Conservation (phyloP, 2,888 invertebrate species). For the Empis stercorea region DNA sequence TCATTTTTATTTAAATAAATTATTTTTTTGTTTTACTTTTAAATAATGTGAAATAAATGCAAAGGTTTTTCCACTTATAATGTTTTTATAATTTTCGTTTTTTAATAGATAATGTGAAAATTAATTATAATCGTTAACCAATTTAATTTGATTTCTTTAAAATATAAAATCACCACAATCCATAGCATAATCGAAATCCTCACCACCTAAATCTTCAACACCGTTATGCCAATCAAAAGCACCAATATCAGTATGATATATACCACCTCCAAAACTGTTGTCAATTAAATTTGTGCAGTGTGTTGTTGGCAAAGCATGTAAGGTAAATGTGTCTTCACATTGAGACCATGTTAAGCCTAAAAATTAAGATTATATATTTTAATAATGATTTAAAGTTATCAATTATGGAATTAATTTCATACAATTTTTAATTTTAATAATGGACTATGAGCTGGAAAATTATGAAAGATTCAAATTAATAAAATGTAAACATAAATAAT, state of each 20-base stretch:
- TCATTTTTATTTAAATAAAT: no score
- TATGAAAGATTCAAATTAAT: no score
- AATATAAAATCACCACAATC: conserved; percentile 63
- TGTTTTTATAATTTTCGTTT: no score
- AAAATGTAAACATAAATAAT: background rate
- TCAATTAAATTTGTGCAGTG: conserved; percentile 50
- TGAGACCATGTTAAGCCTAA: conserved; percentile 51
- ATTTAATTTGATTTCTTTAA: conserved; percentile 34
- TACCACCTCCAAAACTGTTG: conserved; percentile 41
- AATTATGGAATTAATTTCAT: background rate
- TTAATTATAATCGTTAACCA: no score
- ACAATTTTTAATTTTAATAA: no score
- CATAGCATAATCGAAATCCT: conserved; percentile 56
- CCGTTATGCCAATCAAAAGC: conserved; percentile 43
- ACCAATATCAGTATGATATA: conserved; percentile 51
- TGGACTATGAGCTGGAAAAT: background rate
- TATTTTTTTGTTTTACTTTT: no score
- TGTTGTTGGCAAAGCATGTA: conserved; percentile 51
- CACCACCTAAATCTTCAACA: conserved; percentile 37
- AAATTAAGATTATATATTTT: conserved; percentile 1
- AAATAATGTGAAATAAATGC: no score
- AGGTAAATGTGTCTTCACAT: conserved; percentile 52
- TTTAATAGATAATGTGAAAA: no score
- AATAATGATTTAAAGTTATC: background rate
- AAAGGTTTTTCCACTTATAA: no score